Conservation (phyloP, 2,888 invertebrate genomes). For the Pomacea canaliculata region DNA sequence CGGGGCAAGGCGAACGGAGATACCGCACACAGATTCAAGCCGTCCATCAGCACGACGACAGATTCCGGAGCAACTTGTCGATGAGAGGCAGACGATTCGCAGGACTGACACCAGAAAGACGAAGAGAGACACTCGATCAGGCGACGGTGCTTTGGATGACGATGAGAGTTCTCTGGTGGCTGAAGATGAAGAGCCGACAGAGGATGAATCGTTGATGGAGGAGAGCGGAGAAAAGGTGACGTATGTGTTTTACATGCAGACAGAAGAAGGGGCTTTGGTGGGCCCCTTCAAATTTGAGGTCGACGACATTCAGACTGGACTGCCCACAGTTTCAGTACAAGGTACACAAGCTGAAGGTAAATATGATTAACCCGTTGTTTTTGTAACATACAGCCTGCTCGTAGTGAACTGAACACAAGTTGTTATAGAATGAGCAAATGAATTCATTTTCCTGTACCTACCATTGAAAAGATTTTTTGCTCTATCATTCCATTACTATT, state of each 20-base stretch:
- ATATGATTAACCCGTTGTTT: no score
- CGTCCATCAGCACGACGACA: background rate
- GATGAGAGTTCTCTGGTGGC: background rate
- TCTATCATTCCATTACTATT: no score
- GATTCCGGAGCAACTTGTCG: background rate
- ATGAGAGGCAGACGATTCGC: background rate
- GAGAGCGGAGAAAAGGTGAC: slow-evolving; percentile 41
- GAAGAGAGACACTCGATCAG: background rate
- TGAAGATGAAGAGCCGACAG: background rate
- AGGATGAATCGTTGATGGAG: background rate
- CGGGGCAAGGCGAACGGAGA: no score
- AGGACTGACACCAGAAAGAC: background rate
- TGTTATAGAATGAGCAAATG: no score
- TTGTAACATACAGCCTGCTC: no score
- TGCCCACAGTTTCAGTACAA: slow-evolving; percentile 19
- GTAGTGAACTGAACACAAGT: no score
- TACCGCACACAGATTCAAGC: no score
- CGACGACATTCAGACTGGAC: slow-evolving; percentile 45
- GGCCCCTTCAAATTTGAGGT: slow-evolving; percentile 62
- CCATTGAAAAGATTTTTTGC: no score
- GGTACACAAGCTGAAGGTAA: background rate
- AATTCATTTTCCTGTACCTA: no score
- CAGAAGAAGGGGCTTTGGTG: slow-evolving; percentile 55
- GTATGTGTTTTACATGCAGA: slow-evolving; percentile 58
- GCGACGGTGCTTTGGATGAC: background rate